These are phyloP conservation scores for Pseudococcus jackbeardsleyi DNA, from an alignment of 2,888 invertebrate genomes.

Conservation along the genomic window DNA sequence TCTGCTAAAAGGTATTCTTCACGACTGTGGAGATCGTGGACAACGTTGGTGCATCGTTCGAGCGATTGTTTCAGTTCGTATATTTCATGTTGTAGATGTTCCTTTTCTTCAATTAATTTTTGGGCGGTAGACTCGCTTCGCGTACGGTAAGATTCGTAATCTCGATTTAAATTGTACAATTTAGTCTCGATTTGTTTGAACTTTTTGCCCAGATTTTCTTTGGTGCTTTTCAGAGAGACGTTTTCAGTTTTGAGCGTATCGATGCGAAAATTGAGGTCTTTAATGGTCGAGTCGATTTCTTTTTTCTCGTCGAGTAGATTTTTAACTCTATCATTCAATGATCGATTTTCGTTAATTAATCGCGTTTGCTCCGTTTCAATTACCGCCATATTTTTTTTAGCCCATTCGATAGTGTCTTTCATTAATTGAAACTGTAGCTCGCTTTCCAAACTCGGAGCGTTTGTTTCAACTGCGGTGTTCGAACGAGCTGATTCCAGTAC, in stretches of 20 bases:
- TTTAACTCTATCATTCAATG: not conserved
- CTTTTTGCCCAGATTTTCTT: not conserved
- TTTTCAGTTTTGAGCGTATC: slow-evolving; percentile 22
- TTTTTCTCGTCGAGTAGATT: slow-evolving; percentile 17
- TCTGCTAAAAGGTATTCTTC: not conserved
- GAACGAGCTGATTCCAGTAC: not conserved
- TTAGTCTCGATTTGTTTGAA: slow-evolving; percentile 11
- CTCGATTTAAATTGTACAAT: not conserved
- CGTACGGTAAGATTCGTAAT: not conserved
- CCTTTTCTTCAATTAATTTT: not conserved
- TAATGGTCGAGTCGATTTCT: not conserved
- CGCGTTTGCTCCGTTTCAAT: slow-evolving; percentile 56
- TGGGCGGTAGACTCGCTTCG: not conserved
- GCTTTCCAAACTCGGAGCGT: slow-evolving; percentile 27
- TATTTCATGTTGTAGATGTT: not conserved
- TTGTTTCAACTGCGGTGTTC: not conserved
- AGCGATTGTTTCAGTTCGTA: not conserved
- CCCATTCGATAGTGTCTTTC: slow-evolving; percentile 54
- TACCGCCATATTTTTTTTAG: slow-evolving; percentile 26
- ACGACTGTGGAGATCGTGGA: not conserved
- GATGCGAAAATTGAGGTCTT: not conserved
- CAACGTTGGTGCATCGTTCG: not conserved
- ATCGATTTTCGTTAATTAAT: slow-evolving; percentile 30
- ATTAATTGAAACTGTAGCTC: slow-evolving; percentile 56
- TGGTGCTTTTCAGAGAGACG: not conserved